Conservation (phyloP, 2,797 vertebrate species). For the Etheostoma perlongum region DNA sequence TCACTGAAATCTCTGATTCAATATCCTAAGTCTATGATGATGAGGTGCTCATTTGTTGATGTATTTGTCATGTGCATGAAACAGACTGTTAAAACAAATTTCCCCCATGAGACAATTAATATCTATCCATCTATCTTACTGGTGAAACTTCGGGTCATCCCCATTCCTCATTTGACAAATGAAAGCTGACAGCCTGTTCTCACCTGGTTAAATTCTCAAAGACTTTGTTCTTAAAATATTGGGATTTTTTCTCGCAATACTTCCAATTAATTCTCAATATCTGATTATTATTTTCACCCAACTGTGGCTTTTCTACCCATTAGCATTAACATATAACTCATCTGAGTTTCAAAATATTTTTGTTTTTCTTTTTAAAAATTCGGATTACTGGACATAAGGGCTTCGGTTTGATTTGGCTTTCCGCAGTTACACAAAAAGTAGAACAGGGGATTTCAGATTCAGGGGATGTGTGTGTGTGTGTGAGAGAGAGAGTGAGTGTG, state of each 20-base stretch:
- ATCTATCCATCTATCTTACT: background rate
- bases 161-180: background rate
- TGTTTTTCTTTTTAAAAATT: background rate
- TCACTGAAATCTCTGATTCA: too few species aligned
- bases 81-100: too few species aligned
- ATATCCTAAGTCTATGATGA: too few species aligned
- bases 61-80: too few species aligned
- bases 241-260: background rate
- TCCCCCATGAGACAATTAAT: too few species aligned
- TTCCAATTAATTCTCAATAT: background rate
- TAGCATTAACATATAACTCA: too few species aligned
- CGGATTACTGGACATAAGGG: background rate
- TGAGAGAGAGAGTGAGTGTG: too few species aligned
- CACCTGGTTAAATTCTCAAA: background rate
- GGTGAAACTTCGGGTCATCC: background rate
- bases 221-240: background rate
- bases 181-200: background rate
- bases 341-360: background rate
- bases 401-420: background rate
- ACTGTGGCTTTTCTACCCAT: background rate
- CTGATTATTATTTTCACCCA: background rate
- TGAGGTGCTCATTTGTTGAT: too few species aligned
- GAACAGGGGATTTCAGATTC: background rate
- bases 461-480: too few species aligned
- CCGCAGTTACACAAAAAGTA: background rate